phyloP scores from a whole-genome alignment of 2,113 vertebrate species.

The Phaethornis superciliosus region DNA sequence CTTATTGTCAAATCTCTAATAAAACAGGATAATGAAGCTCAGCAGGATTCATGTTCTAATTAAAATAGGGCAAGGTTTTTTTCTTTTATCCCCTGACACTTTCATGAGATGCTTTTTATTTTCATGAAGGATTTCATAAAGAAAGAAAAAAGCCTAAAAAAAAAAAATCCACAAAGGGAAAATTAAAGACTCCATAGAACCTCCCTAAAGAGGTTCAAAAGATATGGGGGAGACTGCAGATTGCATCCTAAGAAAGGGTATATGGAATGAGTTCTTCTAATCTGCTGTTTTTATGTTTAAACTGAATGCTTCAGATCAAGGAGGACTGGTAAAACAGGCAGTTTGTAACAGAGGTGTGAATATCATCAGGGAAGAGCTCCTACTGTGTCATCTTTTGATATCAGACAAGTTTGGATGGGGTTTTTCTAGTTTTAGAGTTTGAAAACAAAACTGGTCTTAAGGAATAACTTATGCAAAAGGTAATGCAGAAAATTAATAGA shows the following conservation, averaged over 20 bases:
- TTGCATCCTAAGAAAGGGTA: not conserved
- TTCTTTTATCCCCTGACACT: not conserved
- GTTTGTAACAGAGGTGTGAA: not conserved
- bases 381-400: not conserved
- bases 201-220: not conserved
- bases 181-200: not conserved
- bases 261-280: not conserved
- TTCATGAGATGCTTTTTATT: not conserved
- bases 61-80: not conserved
- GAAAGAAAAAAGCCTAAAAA: not conserved
- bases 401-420: not conserved
- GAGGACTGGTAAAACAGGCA: not conserved
- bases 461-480: not conserved
- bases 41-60: not conserved
- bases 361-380: not conserved
- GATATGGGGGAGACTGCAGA: not conserved
- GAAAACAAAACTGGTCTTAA: not conserved
- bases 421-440: not conserved
- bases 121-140: not conserved
- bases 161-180: not conserved
- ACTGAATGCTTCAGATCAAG: not conserved
- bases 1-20: not conserved
- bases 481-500: not conserved
- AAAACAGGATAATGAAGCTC: conserved; percentile 16
- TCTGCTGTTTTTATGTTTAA: not conserved